Evolutionary conservation across 2,113 vertebrate genomes (phyloP), one percentile per base, ranked within the genome.

Genomic region (Patagioenas fasciata): DNA sequence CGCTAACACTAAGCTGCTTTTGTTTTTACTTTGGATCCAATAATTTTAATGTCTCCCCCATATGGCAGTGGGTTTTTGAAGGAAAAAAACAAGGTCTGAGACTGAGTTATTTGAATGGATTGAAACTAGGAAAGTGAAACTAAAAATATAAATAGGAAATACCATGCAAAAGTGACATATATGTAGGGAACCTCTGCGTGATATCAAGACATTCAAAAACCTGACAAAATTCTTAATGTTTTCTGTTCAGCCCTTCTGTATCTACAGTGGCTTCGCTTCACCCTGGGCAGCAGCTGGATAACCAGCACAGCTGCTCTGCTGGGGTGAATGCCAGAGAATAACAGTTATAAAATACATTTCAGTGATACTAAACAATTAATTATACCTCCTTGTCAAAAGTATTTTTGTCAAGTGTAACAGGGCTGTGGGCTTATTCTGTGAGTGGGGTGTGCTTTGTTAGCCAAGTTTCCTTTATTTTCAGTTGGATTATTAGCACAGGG

Each of bases 21-120:
- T 95, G 89, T 91, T 97, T 96, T 96, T 96, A 92, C 95, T 95
- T 97, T 64, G 91, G 79, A 96, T 91, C 74, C 91, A 96, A 96
- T 96, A 96, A 94, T 96, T 96, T 96, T 95, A 96, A 95, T 93
- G 94, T 97, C 95, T 96, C 51, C 60, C 88, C 96, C 96, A 95
- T 96, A 96, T 97, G 96, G 86, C 96, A 93, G 54, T 51, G 82
- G 66, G 64, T 88, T 96, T 94, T 94, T 1, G 3, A 91, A 82
- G 56, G 38, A 34, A 95, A 91, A 44, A 86, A 94, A 88, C 89
- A 94, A 96, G 25, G 79, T 89, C 71, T 91, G 87, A 91, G 80
- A 92, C 7, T 3, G 65, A 95, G 74, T 64, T 88, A 70, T 50
- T 58, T 80, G 71, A 80, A 85, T 36, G 67, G 80, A 89, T 81